Percentiles rank a stretch among this genome's conserved stretches.
phyloP scores from a whole-genome alignment of 2,113 vertebrate genomes.

The Chaetodon trifascialis region DNA sequence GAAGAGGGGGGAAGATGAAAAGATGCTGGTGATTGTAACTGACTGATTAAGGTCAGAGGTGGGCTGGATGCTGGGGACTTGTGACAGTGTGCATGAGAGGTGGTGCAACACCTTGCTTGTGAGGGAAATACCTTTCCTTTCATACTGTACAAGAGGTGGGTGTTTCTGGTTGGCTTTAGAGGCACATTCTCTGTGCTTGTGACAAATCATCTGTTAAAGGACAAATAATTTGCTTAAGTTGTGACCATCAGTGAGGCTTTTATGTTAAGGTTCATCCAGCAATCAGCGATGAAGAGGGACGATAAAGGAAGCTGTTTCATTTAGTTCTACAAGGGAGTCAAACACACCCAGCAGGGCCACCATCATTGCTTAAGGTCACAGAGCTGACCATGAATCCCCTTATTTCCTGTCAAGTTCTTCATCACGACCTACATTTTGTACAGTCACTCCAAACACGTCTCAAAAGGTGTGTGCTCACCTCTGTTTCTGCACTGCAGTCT shows the following conservation, averaged over 20 bases:
- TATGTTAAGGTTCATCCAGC: neutral
- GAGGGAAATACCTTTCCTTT: slow-evolving; percentile 57
- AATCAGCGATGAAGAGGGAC: neutral
- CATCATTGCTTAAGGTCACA: neutral
- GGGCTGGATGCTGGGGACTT: slow-evolving; percentile 56
- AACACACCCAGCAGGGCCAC: neutral
- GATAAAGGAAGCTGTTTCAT: neutral
- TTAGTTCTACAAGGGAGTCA: neutral
- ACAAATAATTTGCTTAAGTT: slow-evolving; percentile 20
- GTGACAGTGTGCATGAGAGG: slow-evolving; percentile 47
- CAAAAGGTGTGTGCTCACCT: neutral
- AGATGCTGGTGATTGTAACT: slow-evolving; percentile 60
- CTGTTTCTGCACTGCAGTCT: neutral
- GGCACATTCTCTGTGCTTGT: neutral
- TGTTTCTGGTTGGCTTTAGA: neutral
- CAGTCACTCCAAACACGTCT: neutral
- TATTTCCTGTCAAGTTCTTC: neutral
- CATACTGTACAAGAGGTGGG: neutral
- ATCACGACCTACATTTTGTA: neutral
- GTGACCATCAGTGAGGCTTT: slow-evolving; percentile 12
- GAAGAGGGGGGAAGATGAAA: slow-evolving; percentile 55
- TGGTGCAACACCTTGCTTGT: slow-evolving; percentile 58
- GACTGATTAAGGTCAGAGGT: slow-evolving; percentile 74
- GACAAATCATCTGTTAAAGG: slow-evolving; percentile 31
- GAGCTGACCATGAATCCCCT: neutral